Conservation (phyloP, 2,113 vertebrate genomes). For the Oriolus oriolus region DNA sequence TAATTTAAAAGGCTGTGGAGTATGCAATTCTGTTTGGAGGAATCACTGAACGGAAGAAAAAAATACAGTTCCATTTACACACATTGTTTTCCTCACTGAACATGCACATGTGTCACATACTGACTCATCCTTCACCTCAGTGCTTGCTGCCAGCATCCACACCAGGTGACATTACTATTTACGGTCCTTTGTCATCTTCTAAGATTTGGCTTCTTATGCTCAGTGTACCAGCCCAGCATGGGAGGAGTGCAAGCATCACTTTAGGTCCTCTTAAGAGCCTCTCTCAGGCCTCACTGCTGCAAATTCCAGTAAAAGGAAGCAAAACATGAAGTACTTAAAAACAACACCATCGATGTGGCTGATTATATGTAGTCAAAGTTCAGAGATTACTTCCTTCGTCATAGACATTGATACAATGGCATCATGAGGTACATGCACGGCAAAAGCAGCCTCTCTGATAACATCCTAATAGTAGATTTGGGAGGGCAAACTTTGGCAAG, state of each 20-base stretch:
- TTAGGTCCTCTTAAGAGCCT: not conserved
- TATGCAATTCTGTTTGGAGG: not conserved
- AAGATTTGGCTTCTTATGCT: not conserved
- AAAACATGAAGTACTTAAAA: not conserved
- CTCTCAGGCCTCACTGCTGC: not conserved
- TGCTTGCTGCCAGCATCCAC: not conserved
- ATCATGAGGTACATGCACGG: not conserved
- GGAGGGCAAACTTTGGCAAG: not conserved
- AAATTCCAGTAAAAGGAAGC: not conserved
- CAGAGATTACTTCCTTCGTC: not conserved
- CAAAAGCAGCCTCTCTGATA: not conserved
- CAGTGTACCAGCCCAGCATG: not conserved
- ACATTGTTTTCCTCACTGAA: not conserved
- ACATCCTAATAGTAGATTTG: not conserved
- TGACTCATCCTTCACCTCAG: not conserved
- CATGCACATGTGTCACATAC: not conserved
- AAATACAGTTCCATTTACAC: not conserved
- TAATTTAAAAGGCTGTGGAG: not conserved
- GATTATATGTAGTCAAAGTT: not conserved
- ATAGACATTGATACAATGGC: not conserved
- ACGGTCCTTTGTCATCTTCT: not conserved
- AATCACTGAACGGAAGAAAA: not conserved
- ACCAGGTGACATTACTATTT: not conserved
- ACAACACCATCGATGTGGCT: not conserved
- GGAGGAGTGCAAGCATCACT: not conserved